Base-by-base conservation (phyloP, 2,113 vertebrate species). In the Ceyx margarethae region DNA sequence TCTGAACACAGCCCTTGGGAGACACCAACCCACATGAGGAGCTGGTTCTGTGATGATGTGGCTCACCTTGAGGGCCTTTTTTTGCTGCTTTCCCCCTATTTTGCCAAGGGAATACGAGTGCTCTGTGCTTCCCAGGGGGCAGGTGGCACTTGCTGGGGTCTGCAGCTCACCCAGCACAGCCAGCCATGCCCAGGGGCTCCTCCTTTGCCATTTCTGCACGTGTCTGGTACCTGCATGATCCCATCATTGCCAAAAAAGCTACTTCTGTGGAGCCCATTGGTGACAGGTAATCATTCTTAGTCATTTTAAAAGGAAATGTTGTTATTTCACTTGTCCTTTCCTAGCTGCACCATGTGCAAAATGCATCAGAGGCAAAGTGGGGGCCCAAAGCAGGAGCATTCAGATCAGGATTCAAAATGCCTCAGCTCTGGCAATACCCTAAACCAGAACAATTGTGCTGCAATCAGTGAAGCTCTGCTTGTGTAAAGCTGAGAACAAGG, bases 401-500 rank as follows among this genome's bases (percentile, higher is more conserved):
- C 28, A 81, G 69, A 68, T 89, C 57, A 54, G 62, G 50, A 79
- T 83, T 81, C 75, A 46, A 54, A 93, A 91, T 65, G 88, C 72
- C 64, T 87, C 12, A 1, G 19, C 50, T 89, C 71, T 29, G 62
- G 46, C 78, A 73, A 67, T 29, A 48, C 76, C 89, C 78, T 69
- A 73, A 69, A 73, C 46, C 84, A 84, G 93, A 93, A 86, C 90
- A 91, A 93, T 87, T 0, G 3, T 1, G 0, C 58, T 76, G 81
- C 95, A 83, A 78, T 90, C 88, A 87, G 71, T 3, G 0, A 45
- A 81, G 57, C 83, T 68, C 46, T 85, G 89, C 66, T 72, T 58
- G 18, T 78, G 83, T 45, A 58, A 71, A 73, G 78, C 91, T 87
- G 89, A 87, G 87, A 95, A 77, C 51, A 87, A 92, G 95, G 94